Conservation (phyloP, 1,140 invertebrate species). For the Drosophila tani region DNA sequence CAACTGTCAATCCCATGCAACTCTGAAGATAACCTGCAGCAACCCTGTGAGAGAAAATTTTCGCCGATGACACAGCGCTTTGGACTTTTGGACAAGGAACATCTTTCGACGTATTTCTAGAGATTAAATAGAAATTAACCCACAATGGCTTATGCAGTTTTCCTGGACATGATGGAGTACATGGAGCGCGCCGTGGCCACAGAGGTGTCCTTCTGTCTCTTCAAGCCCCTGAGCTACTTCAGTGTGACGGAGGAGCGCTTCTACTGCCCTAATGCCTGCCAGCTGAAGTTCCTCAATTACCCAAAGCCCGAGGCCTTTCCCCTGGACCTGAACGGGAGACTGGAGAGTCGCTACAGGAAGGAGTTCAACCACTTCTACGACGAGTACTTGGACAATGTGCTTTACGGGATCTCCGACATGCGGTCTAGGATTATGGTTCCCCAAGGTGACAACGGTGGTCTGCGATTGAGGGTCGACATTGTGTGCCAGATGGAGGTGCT, state of each 20-base stretch:
- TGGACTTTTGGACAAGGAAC: too few species aligned
- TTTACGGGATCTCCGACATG: not conserved
- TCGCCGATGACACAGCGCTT: not conserved
- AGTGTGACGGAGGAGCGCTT: slow-evolving; percentile 8
- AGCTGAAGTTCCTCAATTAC: not conserved
- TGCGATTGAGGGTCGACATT: not conserved
- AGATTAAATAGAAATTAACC: not conserved
- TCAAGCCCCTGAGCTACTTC: not conserved
- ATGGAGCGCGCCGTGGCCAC: too few species aligned
- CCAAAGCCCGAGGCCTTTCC: slow-evolving; percentile 4
- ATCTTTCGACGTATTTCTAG: not conserved
- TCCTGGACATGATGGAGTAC: not conserved
- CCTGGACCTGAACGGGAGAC: not conserved
- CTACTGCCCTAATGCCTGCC: not conserved
- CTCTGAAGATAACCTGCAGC: not conserved
- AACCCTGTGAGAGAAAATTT: not conserved
- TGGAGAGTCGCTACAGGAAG: not conserved
- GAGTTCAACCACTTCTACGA: not conserved
- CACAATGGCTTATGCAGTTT: not conserved
- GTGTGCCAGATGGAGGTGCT: slow-evolving; percentile 8
- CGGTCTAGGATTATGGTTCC: not conserved
- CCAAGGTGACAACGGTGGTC: not conserved
- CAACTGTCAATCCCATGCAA: not conserved
- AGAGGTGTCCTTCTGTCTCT: not conserved
- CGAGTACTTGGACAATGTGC: slow-evolving; percentile 3